Conservation (phyloP, 35 echinoderm and acorn worm species). For the Hemicentrotus pulcherrimus region DNA sequence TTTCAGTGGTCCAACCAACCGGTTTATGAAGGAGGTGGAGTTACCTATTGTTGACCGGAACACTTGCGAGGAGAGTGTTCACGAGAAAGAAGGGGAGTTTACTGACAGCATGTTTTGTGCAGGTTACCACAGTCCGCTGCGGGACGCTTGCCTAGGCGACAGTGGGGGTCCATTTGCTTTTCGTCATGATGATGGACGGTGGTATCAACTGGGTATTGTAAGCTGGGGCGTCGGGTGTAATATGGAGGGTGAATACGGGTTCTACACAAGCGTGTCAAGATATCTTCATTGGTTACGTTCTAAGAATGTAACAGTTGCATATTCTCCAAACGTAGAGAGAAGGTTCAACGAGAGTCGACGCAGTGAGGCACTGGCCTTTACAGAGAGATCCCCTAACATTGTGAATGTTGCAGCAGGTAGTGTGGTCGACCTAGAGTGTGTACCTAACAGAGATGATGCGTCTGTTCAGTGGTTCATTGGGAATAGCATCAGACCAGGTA, state of each 20-base stretch:
- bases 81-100: slow-evolving; percentile 44
- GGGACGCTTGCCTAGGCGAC: slow-evolving; percentile 63
- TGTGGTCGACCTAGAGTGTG: not conserved
- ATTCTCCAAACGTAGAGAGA: not conserved
- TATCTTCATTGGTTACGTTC: slow-evolving; percentile 72
- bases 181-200: slow-evolving; percentile 39
- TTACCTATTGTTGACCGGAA: slow-evolving; percentile 64
- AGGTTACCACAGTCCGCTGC: slow-evolving; percentile 57
- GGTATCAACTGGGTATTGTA: slow-evolving; percentile 56
- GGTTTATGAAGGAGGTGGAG: slow-evolving; percentile 76
- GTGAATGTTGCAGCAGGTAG: not conserved
- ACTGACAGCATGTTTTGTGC: slow-evolving; percentile 93
- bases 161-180: slow-evolving; percentile 68
- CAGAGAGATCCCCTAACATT: not conserved
- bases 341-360: not conserved
- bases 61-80: slow-evolving; percentile 28
- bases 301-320: not conserved
- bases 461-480: not conserved
- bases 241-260: slow-evolving; percentile 77
- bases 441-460: slow-evolving; percentile 16
- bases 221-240: slow-evolving; percentile 75
- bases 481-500: not conserved
- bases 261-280: slow-evolving; percentile 70
- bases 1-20: slow-evolving; percentile 50
- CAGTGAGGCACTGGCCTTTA: not conserved